Conservation (phyloP, 2,888 invertebrate species). For the Melangyna quadrimaculata region DNA sequence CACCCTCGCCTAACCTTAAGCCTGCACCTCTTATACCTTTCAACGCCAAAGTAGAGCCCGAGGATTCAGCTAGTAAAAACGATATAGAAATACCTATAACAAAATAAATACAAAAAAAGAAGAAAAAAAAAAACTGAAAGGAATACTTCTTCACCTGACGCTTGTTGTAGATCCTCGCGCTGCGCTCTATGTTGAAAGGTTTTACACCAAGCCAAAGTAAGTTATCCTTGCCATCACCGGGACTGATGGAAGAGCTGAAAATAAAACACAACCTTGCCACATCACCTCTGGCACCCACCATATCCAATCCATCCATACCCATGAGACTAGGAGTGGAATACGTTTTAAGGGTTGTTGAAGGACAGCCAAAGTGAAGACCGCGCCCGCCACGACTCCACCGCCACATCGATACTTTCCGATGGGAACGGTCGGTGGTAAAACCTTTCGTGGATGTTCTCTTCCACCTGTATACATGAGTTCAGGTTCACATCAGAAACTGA, state of each 20-base stretch:
- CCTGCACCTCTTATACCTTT: constrained; percentile 27
- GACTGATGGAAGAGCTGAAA: constrained; percentile 27
- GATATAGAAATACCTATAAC: background rate
- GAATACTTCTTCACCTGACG: constrained; percentile 7
- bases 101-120: background rate
- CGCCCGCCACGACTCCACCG: background rate
- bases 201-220: constrained; percentile 58
- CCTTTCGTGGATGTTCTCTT: constrained; percentile 46
- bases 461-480: constrained; percentile 43
- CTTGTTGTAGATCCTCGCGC: constrained; percentile 11
- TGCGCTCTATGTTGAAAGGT: constrained; percentile 70
- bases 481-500: constrained; percentile 34
- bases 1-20: constrained; percentile 33
- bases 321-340: constrained; percentile 30
- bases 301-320: background rate
- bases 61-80: background rate
- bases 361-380: constrained; percentile 31
- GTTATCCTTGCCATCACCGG: constrained; percentile 57
- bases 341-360: constrained; percentile 52
- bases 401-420: constrained; percentile 48
- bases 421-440: constrained; percentile 45
- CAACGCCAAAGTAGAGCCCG: background rate
- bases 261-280: constrained; percentile 22
- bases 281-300: constrained; percentile 27
- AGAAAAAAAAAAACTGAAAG: constrained; percentile 22